These are phyloP conservation scores for Thalassophryne amazonica DNA, from an alignment of 2,797 vertebrate genomes.

Conservation along the genomic window DNA sequence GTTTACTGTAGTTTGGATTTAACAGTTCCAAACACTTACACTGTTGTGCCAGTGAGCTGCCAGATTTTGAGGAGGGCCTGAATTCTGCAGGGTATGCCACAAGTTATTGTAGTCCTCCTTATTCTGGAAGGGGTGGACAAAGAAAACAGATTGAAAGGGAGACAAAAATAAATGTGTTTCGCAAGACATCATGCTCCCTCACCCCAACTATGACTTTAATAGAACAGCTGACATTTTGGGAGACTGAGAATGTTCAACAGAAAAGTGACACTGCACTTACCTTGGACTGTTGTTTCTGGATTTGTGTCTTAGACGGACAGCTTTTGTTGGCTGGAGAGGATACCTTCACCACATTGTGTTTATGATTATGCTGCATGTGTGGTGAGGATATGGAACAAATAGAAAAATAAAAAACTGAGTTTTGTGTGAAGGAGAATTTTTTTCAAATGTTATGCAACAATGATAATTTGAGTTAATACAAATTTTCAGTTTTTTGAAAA, in stretches of 20 bases:
- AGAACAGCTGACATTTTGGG: no score
- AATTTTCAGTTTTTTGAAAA: no score
- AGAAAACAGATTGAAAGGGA: background rate
- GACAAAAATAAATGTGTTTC: background rate
- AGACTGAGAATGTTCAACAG: background rate
- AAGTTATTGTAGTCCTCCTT: constrained; percentile 86
- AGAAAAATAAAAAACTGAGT: background rate
- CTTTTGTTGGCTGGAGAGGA: constrained; percentile 78
- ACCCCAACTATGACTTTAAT: background rate
- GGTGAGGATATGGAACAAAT: background rate
- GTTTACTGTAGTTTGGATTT: no score
- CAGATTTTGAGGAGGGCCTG: constrained; percentile 78
- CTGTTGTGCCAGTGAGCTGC: constrained; percentile 81
- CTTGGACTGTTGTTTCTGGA: constrained; percentile 80
- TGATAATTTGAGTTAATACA: no score
- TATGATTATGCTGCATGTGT: constrained; percentile 77
- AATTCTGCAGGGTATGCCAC: constrained; percentile 89
- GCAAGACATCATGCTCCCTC: no score
- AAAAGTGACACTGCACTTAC: constrained; percentile 45
- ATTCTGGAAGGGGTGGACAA: constrained; percentile 23
- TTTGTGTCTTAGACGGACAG: constrained; percentile 76
- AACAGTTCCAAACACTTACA: constrained; percentile 62
- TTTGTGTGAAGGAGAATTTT: background rate
- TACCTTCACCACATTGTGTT: constrained; percentile 72
- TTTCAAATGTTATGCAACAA: no score